Evolutionary conservation across 2,113 vertebrate genomes (phyloP).

Genomic region (Ardeotis arabs): DNA sequence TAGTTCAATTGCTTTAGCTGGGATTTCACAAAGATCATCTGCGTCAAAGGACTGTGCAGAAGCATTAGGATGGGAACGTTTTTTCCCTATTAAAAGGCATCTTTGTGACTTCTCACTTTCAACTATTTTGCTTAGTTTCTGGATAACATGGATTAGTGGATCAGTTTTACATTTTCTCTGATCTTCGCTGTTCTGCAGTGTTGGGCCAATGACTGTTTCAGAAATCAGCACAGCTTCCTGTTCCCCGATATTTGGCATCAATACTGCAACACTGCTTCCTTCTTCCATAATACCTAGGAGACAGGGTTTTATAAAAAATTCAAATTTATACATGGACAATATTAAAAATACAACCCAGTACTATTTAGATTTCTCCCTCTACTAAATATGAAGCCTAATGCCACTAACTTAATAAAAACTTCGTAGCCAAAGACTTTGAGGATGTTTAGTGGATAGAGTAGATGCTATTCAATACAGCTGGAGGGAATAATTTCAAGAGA

Average conservation of each 20-base stretch:
- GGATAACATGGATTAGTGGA: conserved; percentile 93
- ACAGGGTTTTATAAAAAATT: not conserved
- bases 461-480: not conserved
- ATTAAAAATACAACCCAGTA: not conserved
- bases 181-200: conserved; percentile 54
- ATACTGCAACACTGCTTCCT: conserved; percentile 79
- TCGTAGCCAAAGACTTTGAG: not conserved
- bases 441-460: not conserved
- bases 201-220: conserved; percentile 71
- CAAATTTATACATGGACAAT: not conserved
- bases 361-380: not conserved
- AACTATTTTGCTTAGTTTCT: conserved; percentile 96
- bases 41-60: conserved; percentile 28
- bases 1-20: conserved; percentile 75
- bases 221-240: conserved; percentile 77
- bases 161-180: conserved; percentile 80
- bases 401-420: not conserved
- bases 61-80: conserved; percentile 75
- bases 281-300: conserved; percentile 89
- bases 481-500: not conserved
- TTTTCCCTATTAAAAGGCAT: conserved; percentile 84
- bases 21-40: conserved; percentile 64
- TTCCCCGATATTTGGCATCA: conserved; percentile 80
- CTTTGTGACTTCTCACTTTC: conserved; percentile 86
- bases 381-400: not conserved